Conservation (phyloP, 30 jellyfish, hydroid and myxozoan genomes). For the Mastigias papua region DNA sequence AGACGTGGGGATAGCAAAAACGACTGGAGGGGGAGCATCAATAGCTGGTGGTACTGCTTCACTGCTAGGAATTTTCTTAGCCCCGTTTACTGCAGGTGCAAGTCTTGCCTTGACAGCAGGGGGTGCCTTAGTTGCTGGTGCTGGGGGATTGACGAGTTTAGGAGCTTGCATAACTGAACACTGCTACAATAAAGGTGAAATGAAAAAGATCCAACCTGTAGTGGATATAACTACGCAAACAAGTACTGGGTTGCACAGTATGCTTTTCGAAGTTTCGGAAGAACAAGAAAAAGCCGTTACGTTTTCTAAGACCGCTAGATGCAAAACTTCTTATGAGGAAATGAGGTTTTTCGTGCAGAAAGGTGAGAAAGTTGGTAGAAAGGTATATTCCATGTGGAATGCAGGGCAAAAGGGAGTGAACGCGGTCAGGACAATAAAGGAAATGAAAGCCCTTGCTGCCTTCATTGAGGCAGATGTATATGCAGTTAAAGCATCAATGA, state of each 20-base stretch:
- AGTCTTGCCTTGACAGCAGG: slow-evolving; percentile 44
- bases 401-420: slow-evolving; percentile 25
- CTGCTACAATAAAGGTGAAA: slow-evolving; percentile 11
- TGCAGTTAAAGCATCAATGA: slow-evolving; percentile 31
- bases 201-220: slow-evolving; percentile 11
- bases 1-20: slow-evolving; percentile 30
- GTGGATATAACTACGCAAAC: slow-evolving; percentile 14
- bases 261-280: slow-evolving; percentile 3
- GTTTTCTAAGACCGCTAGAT: background rate
- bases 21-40: slow-evolving; percentile 30
- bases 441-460: slow-evolving; percentile 27
- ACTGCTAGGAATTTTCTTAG: slow-evolving; percentile 9
- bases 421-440: slow-evolving; percentile 12
- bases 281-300: slow-evolving; percentile 15
- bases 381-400: background rate
- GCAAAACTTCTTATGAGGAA: background rate
- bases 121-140: slow-evolving; percentile 51
- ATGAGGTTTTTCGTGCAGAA: background rate
- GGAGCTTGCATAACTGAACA: slow-evolving; percentile 45
- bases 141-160: slow-evolving; percentile 47
- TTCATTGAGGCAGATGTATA: slow-evolving; percentile 24
- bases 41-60: slow-evolving; percentile 36
- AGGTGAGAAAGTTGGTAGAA: background rate
- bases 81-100: slow-evolving; percentile 41
- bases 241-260: slow-evolving; percentile 1